Conservation (phyloP, 2,888 invertebrate genomes). For the Tipula helvola region DNA sequence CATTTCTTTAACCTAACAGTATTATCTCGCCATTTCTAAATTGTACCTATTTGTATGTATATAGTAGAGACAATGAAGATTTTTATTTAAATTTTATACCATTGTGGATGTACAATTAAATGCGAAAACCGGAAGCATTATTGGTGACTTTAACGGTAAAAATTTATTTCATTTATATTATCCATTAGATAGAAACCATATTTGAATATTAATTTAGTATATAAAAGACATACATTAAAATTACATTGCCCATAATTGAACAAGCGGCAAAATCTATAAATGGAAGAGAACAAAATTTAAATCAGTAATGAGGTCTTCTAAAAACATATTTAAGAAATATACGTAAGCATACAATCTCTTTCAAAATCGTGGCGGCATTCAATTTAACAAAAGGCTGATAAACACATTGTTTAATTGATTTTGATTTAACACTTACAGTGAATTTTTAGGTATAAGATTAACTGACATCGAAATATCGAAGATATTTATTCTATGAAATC, state of each 20-base stretch:
- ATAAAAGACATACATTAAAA: background rate
- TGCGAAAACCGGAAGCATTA: background rate
- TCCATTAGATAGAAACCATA: slow-evolving; percentile 9
- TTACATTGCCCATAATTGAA: slow-evolving; percentile 4
- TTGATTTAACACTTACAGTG: too few species aligned
- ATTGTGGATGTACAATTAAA: background rate
- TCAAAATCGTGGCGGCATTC: too few species aligned
- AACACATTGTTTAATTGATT: too few species aligned
- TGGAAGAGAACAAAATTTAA: background rate
- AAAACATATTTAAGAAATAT: background rate
- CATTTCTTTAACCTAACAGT: background rate
- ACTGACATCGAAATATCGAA: too few species aligned
- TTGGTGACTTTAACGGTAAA: slow-evolving; percentile 9
- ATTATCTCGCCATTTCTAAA: background rate
- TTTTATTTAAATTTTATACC: background rate
- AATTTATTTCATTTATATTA: background rate
- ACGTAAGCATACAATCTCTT: background rate
- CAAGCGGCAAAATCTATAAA: background rate
- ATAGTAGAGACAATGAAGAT: background rate
- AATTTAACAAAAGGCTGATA: too few species aligned
- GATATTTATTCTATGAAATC: too few species aligned
- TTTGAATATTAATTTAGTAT: background rate
- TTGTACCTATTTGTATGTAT: background rate
- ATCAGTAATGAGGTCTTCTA: background rate
- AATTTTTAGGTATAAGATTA: too few species aligned